Conservation (phyloP, 53 echinoderm and acorn worm genomes). For the Crossaster papposus region DNA sequence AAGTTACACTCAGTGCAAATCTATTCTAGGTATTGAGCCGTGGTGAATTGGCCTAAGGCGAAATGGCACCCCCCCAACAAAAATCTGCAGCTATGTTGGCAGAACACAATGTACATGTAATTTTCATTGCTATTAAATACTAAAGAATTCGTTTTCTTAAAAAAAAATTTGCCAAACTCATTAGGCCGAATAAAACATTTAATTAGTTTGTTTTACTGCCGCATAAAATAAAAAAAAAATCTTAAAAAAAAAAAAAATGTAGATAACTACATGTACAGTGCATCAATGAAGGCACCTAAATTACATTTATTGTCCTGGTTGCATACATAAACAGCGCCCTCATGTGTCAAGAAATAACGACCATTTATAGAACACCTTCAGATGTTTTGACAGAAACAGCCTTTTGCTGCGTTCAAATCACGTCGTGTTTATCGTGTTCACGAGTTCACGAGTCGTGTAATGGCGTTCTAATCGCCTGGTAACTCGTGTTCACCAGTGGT, state of each 20-base stretch:
- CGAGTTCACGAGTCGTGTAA: no score
- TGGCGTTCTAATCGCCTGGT: no score
- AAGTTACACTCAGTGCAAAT: neutral
- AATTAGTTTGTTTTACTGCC: no score
- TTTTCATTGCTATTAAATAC: no score
- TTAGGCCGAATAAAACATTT: no score
- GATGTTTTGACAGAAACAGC: neutral
- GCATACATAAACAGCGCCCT: neutral
- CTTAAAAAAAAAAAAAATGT: no score
- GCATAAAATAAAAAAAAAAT: no score
- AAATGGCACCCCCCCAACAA: neutral
- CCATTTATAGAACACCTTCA: neutral
- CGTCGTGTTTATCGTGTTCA: no score
- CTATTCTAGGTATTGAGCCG: neutral
- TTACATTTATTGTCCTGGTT: neutral
- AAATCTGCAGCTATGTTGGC: neutral
- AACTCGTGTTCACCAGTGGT: no score
- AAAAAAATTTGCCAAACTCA: no score
- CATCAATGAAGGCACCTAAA: neutral
- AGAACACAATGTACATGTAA: neutral
- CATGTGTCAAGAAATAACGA: conserved; percentile 8
- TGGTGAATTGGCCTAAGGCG: neutral
- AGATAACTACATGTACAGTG: neutral
- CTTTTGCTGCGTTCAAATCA: no score
- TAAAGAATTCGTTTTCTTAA: no score